A percentile compares a stretch with the other conserved stretches of the same genome.
These are phyloP conservation scores for Aspidiotus rigidus DNA, from an alignment of 2,888 invertebrate genomes.

Conservation along the genomic window DNA sequence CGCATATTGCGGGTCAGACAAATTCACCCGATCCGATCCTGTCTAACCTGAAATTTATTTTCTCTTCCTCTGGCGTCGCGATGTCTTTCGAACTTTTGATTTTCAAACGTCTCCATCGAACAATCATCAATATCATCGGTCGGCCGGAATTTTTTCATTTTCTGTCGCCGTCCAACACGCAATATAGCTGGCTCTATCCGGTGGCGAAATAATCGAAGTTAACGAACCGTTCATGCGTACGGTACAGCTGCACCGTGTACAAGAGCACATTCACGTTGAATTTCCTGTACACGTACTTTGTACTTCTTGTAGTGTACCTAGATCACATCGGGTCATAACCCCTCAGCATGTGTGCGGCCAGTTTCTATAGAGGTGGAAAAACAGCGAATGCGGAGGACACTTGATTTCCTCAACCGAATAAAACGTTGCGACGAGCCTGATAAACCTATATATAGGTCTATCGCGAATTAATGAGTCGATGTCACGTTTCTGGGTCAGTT, in stretches of 20 bases:
- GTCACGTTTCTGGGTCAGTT: constrained; percentile 2
- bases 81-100: no score
- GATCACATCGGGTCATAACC: background rate
- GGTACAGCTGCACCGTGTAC: constrained; percentile 26
- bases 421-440: no score
- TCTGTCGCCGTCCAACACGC: no score
- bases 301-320: background rate
- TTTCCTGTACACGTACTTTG: background rate
- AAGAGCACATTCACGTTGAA: background rate
- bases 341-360: background rate
- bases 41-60: no score
- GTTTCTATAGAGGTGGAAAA: background rate
- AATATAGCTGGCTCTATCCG: background rate
- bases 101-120: no score
- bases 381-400: background rate
- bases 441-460: background rate
- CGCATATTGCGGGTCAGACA: no score
- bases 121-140: no score
- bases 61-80: no score
- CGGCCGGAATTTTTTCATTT: no score
- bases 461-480: background rate
- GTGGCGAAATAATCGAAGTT: constrained; percentile 19
- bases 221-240: constrained; percentile 31
- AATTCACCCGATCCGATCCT: no score
- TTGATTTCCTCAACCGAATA: background rate